A percentile compares a stretch with the other conserved stretches of the same genome.
Evolutionary conservation across 2,797 vertebrate species (phyloP).

Genomic region (Sorex maritimensis): DNA sequence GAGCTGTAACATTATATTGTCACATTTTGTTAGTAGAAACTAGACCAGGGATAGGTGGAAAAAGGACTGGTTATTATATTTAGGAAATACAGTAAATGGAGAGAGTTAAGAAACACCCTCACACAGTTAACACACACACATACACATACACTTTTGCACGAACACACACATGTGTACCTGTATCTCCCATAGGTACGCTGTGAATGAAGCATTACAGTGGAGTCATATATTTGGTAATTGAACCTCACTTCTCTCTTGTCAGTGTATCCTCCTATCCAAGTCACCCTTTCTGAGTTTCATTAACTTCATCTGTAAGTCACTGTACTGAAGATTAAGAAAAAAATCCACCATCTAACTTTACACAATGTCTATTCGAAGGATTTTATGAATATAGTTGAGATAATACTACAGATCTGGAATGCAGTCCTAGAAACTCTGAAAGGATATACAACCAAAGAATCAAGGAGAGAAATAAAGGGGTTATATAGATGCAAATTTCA

Average conservation of each 20-base stretch:
- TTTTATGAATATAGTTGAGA: background rate
- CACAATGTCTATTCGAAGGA: background rate
- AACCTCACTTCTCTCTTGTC: background rate
- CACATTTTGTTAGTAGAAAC: no score
- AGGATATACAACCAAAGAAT: background rate
- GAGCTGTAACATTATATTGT: no score
- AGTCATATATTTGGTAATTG: slow-evolving; percentile 1
- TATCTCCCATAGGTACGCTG: background rate
- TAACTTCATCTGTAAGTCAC: background rate
- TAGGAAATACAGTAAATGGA: background rate
- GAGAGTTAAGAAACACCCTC: no score
- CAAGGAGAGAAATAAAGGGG: background rate
- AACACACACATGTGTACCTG: background rate
- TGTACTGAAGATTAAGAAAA: background rate
- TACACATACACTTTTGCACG: background rate
- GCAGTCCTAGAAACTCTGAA: background rate
- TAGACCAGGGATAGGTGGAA: background rate
- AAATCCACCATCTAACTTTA: background rate
- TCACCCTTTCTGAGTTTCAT: slow-evolving; percentile 7
- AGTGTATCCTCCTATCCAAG: background rate
- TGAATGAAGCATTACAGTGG: background rate
- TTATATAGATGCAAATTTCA: background rate
- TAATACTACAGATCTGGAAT: background rate
- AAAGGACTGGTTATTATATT: background rate
- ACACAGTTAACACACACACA: no score